Conservation (phyloP, 2,113 vertebrate genomes). For the Eurypyga helias region DNA sequence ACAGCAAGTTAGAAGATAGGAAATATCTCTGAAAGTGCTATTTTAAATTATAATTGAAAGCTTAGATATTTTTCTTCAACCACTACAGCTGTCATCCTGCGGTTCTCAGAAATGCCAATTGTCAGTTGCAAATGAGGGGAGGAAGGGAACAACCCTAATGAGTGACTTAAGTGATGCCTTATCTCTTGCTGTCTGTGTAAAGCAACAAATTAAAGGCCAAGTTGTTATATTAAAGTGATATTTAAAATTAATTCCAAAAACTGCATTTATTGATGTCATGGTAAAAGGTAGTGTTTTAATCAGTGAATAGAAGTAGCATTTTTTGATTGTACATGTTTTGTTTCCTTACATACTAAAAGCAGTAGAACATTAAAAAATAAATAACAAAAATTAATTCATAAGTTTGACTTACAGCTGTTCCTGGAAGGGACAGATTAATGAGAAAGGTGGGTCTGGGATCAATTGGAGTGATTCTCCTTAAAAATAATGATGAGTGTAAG, state of each 20-base stretch:
- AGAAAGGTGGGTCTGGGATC: background rate
- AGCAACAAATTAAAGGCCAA: background rate
- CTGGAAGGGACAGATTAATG: background rate
- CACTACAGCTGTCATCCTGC: background rate
- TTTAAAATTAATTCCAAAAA: background rate
- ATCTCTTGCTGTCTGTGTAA: background rate
- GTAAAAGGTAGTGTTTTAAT: background rate
- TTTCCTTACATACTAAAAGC: background rate
- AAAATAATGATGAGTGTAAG: background rate
- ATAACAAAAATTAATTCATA: background rate
- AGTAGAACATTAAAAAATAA: background rate
- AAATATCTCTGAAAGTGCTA: constrained; percentile 25
- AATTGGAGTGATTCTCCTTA: background rate
- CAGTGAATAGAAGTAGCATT: background rate
- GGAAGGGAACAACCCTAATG: background rate
- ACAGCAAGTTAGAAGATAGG: background rate
- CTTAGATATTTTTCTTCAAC: background rate
- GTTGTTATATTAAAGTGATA: background rate
- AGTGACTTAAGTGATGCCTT: background rate
- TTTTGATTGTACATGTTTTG: background rate
- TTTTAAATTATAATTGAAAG: constrained; percentile 18
- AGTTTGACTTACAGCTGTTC: background rate
- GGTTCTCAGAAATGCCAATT: background rate
- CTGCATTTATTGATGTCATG: background rate
- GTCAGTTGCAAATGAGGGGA: background rate